These are phyloP conservation scores for Glaucomys volans DNA, from an alignment of 2,113 vertebrate species.

Conservation along the genomic window DNA sequence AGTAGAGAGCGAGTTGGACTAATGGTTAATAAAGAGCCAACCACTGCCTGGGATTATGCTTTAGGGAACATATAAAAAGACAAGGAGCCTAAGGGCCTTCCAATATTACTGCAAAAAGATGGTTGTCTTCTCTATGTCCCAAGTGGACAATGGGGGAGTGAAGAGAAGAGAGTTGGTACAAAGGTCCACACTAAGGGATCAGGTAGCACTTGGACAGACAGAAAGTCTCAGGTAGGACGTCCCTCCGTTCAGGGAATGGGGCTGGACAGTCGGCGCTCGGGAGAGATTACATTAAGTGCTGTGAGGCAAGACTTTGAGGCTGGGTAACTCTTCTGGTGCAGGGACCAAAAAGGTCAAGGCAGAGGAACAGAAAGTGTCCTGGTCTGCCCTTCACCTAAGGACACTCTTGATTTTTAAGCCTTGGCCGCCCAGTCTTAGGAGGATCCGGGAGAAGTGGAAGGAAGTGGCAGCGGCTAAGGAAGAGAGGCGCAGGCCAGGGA, in stretches of 20 bases:
- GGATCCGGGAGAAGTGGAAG: not conserved
- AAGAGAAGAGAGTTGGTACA: not conserved
- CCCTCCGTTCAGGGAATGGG: not conserved
- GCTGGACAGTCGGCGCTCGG: not conserved
- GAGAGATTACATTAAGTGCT: not conserved
- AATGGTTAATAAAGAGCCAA: not conserved
- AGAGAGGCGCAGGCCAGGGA: not conserved
- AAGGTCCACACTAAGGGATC: not conserved
- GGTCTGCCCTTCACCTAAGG: not conserved
- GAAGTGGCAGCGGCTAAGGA: not conserved
- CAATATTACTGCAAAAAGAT: not conserved
- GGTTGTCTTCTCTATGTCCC: not conserved
- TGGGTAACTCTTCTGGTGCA: not conserved
- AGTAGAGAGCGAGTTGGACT: not conserved
- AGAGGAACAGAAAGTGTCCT: not conserved
- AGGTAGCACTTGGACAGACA: not conserved
- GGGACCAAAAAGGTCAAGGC: not conserved
- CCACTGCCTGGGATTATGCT: not conserved
- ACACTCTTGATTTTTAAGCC: not conserved
- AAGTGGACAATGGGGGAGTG: not conserved
- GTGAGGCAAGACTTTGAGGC: not conserved
- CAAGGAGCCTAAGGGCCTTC: not conserved
- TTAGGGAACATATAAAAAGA: not conserved
- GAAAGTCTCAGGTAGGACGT: not conserved
- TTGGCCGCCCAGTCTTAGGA: not conserved